These are phyloP conservation scores for Acanthochromis polyacanthus DNA, from an alignment of 2,113 vertebrate genomes.

Conservation along the genomic window DNA sequence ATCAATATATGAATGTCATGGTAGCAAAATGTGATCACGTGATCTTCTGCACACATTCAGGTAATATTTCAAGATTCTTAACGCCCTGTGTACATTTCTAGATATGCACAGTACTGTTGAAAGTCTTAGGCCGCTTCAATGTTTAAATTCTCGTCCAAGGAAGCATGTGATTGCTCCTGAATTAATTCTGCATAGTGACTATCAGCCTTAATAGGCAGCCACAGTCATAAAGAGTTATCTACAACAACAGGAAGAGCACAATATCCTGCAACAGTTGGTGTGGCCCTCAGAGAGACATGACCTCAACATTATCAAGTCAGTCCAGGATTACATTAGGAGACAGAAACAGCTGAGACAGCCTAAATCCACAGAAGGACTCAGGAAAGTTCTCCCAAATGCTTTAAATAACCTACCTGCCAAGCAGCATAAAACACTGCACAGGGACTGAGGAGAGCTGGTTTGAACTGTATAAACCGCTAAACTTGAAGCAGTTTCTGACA, in stretches of 20 bases:
- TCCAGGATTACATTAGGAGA: background rate
- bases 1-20: slow-evolving; percentile 67
- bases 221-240: background rate
- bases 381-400: too few species aligned
- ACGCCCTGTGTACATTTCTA: background rate
- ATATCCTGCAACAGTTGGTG: background rate
- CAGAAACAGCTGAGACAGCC: too few species aligned
- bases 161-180: background rate
- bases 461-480: too few species aligned
- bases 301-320: slow-evolving; percentile 9
- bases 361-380: too few species aligned
- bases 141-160: background rate
- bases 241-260: background rate
- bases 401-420: too few species aligned
- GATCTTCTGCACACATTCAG: slow-evolving; percentile 30
- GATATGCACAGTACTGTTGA: background rate
- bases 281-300: background rate
- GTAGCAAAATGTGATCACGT: slow-evolving; percentile 45
- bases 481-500: too few species aligned
- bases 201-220: background rate
- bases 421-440: too few species aligned
- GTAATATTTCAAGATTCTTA: slow-evolving; percentile 1
- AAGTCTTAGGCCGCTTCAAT: background rate
- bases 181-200: too few species aligned
- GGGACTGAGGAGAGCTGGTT: too few species aligned